phyloP scores from a whole-genome alignment of 2,797 vertebrate genomes.

The Cyprinella venusta region DNA sequence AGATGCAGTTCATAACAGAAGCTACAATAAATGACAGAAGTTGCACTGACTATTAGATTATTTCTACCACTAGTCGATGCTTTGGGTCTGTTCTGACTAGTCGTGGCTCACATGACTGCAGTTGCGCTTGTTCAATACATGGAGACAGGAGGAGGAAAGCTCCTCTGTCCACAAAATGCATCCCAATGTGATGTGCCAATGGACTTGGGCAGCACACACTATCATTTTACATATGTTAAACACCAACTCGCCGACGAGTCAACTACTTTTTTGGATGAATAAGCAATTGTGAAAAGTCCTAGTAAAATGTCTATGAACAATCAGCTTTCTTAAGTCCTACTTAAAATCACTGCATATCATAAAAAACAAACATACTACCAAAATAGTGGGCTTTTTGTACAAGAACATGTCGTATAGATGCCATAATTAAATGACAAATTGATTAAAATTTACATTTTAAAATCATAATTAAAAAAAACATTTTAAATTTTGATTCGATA shows the following conservation, averaged over 20 bases:
- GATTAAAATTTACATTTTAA: background rate
- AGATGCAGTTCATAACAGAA: background rate
- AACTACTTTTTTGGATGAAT: background rate
- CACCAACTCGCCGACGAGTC: background rate
- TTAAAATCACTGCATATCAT: background rate
- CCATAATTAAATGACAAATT: background rate
- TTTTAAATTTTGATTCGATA: background rate
- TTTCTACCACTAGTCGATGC: background rate
- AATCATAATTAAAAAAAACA: background rate
- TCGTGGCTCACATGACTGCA: background rate
- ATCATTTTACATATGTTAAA: background rate
- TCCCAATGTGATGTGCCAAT: background rate
- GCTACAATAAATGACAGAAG: background rate
- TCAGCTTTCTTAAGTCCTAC: background rate
- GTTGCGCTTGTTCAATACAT: background rate
- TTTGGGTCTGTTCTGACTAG: conserved; percentile 19
- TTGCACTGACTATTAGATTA: background rate
- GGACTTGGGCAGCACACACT: conserved; percentile 3
- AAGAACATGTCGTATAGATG: background rate
- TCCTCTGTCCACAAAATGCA: background rate
- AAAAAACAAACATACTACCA: background rate
- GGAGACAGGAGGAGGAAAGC: background rate
- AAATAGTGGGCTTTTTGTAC: background rate
- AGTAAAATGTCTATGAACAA: background rate
- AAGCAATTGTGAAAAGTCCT: background rate